phyloP scores from a whole-genome alignment of 2,113 vertebrate species.

The Oplegnathus fasciatus region DNA sequence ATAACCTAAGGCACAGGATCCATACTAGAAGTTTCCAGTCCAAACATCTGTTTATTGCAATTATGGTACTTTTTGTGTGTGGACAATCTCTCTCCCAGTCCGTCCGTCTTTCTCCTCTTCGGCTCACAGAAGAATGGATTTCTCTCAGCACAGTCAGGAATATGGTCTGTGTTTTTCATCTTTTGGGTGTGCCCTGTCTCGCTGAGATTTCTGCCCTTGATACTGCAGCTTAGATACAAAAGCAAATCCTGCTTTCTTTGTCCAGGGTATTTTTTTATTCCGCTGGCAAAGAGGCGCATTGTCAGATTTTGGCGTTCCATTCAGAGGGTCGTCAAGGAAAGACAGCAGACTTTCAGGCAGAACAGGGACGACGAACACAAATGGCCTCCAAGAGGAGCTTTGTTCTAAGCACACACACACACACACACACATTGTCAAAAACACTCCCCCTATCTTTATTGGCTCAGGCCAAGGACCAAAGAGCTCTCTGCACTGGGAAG shows the following conservation, averaged over 20 bases:
- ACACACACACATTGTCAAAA: conserved; percentile 29
- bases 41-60: conserved; percentile 20
- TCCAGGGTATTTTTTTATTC: conserved; percentile 20
- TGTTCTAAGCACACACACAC: conserved; percentile 35
- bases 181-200: conserved; percentile 59
- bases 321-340: conserved; percentile 59
- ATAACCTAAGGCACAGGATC: neutral
- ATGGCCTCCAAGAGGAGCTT: conserved; percentile 41
- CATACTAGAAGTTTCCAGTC: neutral
- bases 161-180: conserved; percentile 45
- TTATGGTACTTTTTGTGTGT: conserved; percentile 8
- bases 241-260: conserved; percentile 53
- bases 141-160: conserved; percentile 31
- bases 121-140: conserved; percentile 27
- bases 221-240: conserved; percentile 41
- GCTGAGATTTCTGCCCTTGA: conserved; percentile 41
- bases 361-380: conserved; percentile 44
- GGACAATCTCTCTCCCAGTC: neutral
- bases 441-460: conserved; percentile 55
- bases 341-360: conserved; percentile 41
- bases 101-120: conserved; percentile 16
- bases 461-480: conserved; percentile 33
- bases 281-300: conserved; percentile 48
- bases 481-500: conserved; percentile 43
- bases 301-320: conserved; percentile 46